Conservation (phyloP, 1,140 invertebrate species). For the Zaprionus camerounensis region DNA sequence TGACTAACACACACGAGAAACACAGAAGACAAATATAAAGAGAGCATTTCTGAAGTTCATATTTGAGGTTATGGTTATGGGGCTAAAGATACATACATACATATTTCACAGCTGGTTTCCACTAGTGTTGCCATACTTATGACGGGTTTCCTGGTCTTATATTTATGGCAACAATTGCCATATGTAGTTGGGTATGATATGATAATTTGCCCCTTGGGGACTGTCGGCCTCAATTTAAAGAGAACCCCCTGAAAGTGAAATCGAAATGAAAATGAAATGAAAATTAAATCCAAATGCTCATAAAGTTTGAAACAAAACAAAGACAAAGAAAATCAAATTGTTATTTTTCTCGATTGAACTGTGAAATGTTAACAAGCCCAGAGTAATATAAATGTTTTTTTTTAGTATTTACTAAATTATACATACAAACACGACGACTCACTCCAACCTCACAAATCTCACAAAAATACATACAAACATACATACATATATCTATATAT, state of each 20-base stretch:
- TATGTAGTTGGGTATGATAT: not conserved
- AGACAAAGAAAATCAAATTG: slow-evolving; percentile 33
- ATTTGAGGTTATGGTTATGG: not conserved
- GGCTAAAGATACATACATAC: too few species aligned
- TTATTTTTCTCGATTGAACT: slow-evolving; percentile 69
- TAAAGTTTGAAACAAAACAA: not conserved
- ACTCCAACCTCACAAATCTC: slow-evolving; percentile 4
- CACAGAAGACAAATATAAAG: slow-evolving; percentile 26
- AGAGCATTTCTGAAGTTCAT: slow-evolving; percentile 7
- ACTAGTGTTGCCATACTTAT: not conserved
- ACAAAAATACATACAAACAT: slow-evolving; percentile 12
- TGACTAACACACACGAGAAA: slow-evolving; percentile 19
- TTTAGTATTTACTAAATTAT: slow-evolving; percentile 40
- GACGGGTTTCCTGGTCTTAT: not conserved
- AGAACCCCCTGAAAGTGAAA: not conserved
- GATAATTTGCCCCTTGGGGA: not conserved
- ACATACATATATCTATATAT: slow-evolving; percentile 17
- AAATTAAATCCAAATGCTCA: not conserved
- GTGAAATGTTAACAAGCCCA: slow-evolving; percentile 59
- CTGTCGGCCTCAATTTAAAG: not conserved
- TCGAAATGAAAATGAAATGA: not conserved
- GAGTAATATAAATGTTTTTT: slow-evolving; percentile 29
- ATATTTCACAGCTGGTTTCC: not conserved
- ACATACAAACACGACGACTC: slow-evolving; percentile 8
- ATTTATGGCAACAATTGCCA: slow-evolving; percentile 1